phyloP scores from a whole-genome alignment of 2,888 invertebrate genomes.

The Dolomedes plantarius region DNA sequence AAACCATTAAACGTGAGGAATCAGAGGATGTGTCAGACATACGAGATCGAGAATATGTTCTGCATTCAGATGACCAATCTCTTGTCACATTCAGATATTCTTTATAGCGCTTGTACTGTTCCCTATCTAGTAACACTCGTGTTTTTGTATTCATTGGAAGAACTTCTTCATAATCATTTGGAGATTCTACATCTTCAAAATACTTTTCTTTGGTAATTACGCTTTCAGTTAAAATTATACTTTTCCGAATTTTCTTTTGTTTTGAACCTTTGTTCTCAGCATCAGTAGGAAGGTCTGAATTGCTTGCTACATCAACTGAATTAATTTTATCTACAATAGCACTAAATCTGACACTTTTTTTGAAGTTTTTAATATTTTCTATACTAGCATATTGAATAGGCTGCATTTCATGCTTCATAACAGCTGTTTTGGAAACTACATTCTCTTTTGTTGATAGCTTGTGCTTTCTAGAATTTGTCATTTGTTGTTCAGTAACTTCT shows the following conservation, averaged over 20 bases:
- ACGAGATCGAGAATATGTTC: slow-evolving; percentile 39
- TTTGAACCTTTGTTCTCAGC: background rate
- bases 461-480: slow-evolving; percentile 3
- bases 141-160: slow-evolving; percentile 57
- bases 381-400: background rate
- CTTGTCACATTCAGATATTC: slow-evolving; percentile 43
- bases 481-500: background rate
- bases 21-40: slow-evolving; percentile 16
- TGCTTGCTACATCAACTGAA: background rate
- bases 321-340: slow-evolving; percentile 42
- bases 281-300: background rate
- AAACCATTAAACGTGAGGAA: background rate
- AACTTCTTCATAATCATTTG: background rate
- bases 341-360: slow-evolving; percentile 55
- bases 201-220: slow-evolving; percentile 25
- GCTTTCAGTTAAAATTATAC: slow-evolving; percentile 25
- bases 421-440: slow-evolving; percentile 9
- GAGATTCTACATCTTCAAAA: slow-evolving; percentile 25
- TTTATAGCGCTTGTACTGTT: slow-evolving; percentile 43
- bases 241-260: slow-evolving; percentile 10
- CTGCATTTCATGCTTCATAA: slow-evolving; percentile 35
- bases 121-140: slow-evolving; percentile 18
- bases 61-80: slow-evolving; percentile 51
- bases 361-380: slow-evolving; percentile 32
- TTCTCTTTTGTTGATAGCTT: slow-evolving; percentile 30